Evolutionary conservation across 2,113 vertebrate genomes (phyloP).

Genomic region (Clarias magur): DNA sequence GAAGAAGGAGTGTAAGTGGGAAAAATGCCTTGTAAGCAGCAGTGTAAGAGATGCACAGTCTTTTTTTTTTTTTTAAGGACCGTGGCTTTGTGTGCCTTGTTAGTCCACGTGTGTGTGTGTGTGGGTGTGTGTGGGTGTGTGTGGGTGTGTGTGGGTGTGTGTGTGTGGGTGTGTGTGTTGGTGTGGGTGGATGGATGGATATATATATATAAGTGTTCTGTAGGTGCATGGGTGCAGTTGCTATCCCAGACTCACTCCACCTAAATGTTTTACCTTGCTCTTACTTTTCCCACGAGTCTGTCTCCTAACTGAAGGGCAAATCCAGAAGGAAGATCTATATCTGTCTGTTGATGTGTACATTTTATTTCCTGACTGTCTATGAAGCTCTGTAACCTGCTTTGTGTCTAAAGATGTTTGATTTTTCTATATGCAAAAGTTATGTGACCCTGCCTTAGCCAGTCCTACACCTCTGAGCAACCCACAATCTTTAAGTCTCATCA

Average conservation of each 20-base stretch:
- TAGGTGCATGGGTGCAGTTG: slow-evolving; percentile 17
- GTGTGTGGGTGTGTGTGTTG: slow-evolving; percentile 16
- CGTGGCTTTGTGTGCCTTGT: slow-evolving; percentile 36
- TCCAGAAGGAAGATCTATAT: not conserved
- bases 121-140: slow-evolving; percentile 7
- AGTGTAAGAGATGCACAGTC: slow-evolving; percentile 22
- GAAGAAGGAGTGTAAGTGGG: slow-evolving; percentile 39
- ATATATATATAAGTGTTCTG: not conserved
- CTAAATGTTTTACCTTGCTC: slow-evolving; percentile 1
- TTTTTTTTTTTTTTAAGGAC: slow-evolving; percentile 20
- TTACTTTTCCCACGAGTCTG: not conserved
- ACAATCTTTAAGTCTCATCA: slow-evolving; percentile 40
- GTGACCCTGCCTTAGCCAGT: slow-evolving; percentile 55
- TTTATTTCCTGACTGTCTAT: slow-evolving; percentile 27
- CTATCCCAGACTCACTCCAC: not conserved
- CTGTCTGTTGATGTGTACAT: slow-evolving; percentile 30
- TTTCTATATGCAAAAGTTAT: slow-evolving; percentile 56
- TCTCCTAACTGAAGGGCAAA: not conserved
- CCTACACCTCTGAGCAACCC: slow-evolving; percentile 48
- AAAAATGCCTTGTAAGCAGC: slow-evolving; percentile 31
- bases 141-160: not conserved
- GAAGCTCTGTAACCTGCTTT: slow-evolving; percentile 36
- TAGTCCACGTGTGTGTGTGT: not conserved
- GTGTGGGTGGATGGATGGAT: not conserved
- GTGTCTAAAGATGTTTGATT: slow-evolving; percentile 44